Evolutionary conservation across 64 coral and sea anemone genomes (phyloP).

Genomic region (Actinia tenebrosa): DNA sequence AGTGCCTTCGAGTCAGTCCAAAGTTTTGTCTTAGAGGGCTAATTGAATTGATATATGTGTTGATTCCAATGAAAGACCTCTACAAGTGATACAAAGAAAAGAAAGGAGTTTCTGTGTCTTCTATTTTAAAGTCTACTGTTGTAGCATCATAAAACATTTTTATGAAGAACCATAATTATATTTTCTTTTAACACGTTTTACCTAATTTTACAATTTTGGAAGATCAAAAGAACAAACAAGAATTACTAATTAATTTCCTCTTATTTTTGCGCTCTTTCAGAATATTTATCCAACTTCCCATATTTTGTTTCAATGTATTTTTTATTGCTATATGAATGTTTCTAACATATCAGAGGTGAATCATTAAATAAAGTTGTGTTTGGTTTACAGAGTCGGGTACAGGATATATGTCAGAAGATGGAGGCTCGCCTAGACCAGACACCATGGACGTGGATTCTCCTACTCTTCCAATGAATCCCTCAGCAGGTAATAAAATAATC

Average conservation of each 20-base stretch:
- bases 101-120: background rate
- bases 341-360: background rate
- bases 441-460: conserved; percentile 96
- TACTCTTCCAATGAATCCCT: conserved; percentile 9
- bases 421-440: conserved; percentile 79
- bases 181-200: background rate
- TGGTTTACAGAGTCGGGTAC: conserved; percentile 48
- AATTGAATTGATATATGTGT: background rate
- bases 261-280: too few relatives aligned
- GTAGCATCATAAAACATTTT: background rate
- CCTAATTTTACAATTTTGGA: too few relatives aligned
- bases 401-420: conserved; percentile 95
- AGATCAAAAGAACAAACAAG: too few relatives aligned
- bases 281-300: background rate
- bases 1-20: background rate
- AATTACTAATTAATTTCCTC: too few relatives aligned
- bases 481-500: conserved; percentile 19
- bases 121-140: background rate
- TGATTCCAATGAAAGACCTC: background rate
- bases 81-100: background rate
- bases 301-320: background rate
- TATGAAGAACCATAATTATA: background rate
- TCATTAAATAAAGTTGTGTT: background rate
- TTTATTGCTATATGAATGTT: background rate
- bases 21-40: background rate